Evolutionary conservation across 2,888 invertebrate genomes (phyloP).

Genomic region (Cyaniris semiargus): DNA sequence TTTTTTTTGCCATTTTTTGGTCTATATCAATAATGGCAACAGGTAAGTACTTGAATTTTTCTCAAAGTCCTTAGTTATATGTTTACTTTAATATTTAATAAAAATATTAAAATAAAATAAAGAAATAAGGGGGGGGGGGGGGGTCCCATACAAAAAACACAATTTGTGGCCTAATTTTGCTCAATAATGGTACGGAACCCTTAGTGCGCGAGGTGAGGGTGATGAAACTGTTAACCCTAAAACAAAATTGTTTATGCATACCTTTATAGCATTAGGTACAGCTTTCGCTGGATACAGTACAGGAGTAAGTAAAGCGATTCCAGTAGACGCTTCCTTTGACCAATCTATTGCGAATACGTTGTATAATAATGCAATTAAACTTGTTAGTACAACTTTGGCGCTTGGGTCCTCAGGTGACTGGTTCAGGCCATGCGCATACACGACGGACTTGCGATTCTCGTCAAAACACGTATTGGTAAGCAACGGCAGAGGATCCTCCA

Average conservation of each 20-base stretch:
- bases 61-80: too few relatives aligned
- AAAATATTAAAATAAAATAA: too few relatives aligned
- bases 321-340: background rate
- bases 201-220: too few relatives aligned
- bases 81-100: too few relatives aligned
- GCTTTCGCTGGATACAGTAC: background rate
- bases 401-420: background rate
- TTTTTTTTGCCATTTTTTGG: too few relatives aligned
- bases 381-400: background rate
- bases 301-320: background rate
- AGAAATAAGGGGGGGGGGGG: too few relatives aligned
- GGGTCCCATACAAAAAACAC: too few relatives aligned
- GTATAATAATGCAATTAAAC: background rate
- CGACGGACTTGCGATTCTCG: background rate
- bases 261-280: background rate
- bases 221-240: too few relatives aligned
- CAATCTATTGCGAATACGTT: background rate
- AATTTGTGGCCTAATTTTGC: too few relatives aligned
- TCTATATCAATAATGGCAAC: too few relatives aligned
- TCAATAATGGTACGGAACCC: too few relatives aligned
- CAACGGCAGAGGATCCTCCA: background rate
- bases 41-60: too few relatives aligned
- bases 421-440: background rate
- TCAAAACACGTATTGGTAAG: background rate
- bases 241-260: background rate